A percentile compares a stretch with the other conserved stretches of the same genome.
Evolutionary conservation across 2,113 vertebrate genomes (phyloP).

Genomic region (Lagopus muta): DNA sequence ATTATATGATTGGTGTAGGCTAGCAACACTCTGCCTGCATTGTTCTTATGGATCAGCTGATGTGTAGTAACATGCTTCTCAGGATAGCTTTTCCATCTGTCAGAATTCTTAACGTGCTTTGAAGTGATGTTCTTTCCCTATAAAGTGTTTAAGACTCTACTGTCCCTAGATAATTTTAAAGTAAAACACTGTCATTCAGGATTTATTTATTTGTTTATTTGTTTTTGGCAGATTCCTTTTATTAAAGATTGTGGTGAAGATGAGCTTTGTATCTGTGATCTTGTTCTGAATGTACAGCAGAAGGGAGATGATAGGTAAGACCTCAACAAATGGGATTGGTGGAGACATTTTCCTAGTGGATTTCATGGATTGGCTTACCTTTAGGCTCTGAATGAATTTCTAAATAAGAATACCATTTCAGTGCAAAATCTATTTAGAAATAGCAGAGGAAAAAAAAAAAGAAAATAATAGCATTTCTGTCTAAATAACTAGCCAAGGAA

Average conservation of each 20-base stretch:
- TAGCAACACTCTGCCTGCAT: neutral
- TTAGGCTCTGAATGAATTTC: neutral
- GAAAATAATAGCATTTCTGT: neutral
- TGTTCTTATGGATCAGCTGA: rapidly evolving
- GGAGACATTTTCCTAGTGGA: neutral
- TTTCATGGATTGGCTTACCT: neutral
- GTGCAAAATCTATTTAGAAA: neutral
- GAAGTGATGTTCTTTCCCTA: neutral
- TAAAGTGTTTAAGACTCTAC: neutral
- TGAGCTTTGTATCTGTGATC: constrained; percentile 86
- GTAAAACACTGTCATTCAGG: neutral
- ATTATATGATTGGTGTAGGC: neutral
- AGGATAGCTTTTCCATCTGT: neutral
- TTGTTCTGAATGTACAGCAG: constrained; percentile 82
- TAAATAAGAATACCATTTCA: neutral
- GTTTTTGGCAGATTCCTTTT: constrained; percentile 84
- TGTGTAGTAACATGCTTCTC: neutral
- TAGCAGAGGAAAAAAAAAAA: neutral
- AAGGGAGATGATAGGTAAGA: constrained; percentile 77
- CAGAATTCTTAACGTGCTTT: neutral
- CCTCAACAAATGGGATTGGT: neutral
- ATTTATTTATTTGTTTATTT: neutral
- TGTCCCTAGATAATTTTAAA: neutral
- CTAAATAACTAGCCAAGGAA: neutral
- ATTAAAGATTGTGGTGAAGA: constrained; percentile 91